phyloP scores from a whole-genome alignment of 2,888 invertebrate genomes.

The Drosophila maculinotata region DNA sequence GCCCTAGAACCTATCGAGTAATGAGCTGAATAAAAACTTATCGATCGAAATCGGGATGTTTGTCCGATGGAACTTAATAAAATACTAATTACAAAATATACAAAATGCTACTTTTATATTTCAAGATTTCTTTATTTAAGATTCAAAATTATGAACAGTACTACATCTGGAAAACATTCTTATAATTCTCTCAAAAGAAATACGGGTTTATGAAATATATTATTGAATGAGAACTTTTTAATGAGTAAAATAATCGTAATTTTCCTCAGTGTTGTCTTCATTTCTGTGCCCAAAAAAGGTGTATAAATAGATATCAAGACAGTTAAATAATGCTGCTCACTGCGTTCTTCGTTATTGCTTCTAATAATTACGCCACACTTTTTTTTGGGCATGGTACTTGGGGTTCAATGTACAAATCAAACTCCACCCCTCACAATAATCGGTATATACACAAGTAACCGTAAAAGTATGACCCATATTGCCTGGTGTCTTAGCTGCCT shows the following conservation, averaged over 20 bases:
- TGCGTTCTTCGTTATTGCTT: conserved; percentile 16
- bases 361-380: conserved; percentile 29
- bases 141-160: no score
- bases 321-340: neutral
- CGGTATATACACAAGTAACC: neutral
- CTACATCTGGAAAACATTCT: no score
- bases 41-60: neutral
- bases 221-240: neutral
- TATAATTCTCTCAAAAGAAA: no score
- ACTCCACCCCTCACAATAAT: neutral
- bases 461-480: conserved; percentile 24
- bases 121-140: no score
- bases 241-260: no score
- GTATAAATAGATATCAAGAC: neutral
- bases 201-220: no score
- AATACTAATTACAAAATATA: no score
- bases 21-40: neutral
- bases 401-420: conserved; percentile 19
- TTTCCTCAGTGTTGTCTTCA: no score
- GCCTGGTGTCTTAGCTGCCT: neutral
- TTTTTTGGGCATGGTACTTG: neutral
- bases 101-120: no score
- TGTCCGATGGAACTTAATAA: no score
- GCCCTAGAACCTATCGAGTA: no score
- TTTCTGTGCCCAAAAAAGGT: neutral